Evolutionary conservation across 2,888 invertebrate genomes (phyloP).

Genomic region (Meghimatium bilineatum): DNA sequence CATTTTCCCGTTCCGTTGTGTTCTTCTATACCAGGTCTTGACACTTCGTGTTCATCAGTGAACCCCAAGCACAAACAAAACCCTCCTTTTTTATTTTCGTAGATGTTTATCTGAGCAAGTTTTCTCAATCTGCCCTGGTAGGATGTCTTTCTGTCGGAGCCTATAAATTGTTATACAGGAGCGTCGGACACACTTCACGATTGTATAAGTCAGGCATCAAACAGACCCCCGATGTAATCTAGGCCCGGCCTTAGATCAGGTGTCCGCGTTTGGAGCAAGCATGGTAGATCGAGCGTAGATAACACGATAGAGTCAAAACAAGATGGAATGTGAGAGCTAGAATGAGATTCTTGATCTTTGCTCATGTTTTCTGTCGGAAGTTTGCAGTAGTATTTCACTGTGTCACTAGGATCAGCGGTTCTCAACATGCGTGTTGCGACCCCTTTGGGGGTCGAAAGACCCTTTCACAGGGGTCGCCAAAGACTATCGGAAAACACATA

Average conservation of each 20-base stretch:
- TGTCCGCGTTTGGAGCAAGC: neutral
- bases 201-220: conserved; percentile 20
- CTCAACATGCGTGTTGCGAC: no score
- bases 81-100: neutral
- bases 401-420: neutral
- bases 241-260: conserved; percentile 24
- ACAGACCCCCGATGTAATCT: conserved; percentile 33
- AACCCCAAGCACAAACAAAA: neutral
- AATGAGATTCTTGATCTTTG: conserved; percentile 15
- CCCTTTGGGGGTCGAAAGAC: no score
- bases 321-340: neutral
- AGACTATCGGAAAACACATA: no score
- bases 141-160: conserved; percentile 24
- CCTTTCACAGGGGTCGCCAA: no score
- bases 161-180: conserved; percentile 1
- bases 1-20: neutral
- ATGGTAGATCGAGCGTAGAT: conserved; percentile 10
- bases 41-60: conserved; percentile 7
- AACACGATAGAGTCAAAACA: conserved; percentile 22
- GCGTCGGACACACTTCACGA: conserved; percentile 14
- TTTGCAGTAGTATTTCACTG: neutral
- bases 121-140: conserved; percentile 24
- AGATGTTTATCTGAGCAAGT: conserved; percentile 25
- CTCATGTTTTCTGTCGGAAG: neutral
- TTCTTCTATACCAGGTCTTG: neutral